phyloP scores from a whole-genome alignment of 2,797 vertebrate species.

The Chaetodon trifasciatus region DNA sequence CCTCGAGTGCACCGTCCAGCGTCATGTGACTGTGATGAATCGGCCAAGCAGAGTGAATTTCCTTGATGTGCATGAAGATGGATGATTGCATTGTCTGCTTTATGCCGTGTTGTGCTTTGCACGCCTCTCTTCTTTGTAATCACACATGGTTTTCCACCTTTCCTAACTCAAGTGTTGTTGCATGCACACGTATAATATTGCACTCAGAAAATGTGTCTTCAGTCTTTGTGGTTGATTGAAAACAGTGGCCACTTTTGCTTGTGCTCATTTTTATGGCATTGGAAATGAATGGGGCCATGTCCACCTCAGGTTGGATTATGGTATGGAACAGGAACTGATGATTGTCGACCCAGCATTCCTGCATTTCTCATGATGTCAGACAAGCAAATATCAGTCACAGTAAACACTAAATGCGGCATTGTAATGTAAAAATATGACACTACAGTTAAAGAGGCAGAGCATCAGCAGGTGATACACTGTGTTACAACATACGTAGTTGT shows the following conservation, averaged over 20 bases:
- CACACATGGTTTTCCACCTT: slow-evolving; percentile 18
- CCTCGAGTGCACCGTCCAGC: slow-evolving; percentile 45
- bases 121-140: not conserved
- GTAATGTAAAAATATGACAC: not conserved
- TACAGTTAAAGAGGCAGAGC: not conserved
- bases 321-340: not conserved
- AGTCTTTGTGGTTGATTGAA: not conserved
- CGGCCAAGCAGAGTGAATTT: slow-evolving; percentile 1
- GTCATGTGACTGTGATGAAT: slow-evolving; percentile 52
- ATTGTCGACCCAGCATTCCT: not conserved
- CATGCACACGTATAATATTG: slow-evolving; percentile 49
- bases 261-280: not conserved
- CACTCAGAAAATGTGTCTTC: not conserved
- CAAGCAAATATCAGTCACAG: not conserved
- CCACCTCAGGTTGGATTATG: not conserved
- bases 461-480: not conserved
- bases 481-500: not conserved
- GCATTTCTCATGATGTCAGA: not conserved
- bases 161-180: slow-evolving; percentile 31
- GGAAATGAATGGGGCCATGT: not conserved
- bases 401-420: not conserved
- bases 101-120: slow-evolving; percentile 17
- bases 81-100: slow-evolving; percentile 34
- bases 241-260: not conserved
- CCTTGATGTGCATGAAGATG: slow-evolving; percentile 60